Evolutionary conservation across 2,888 invertebrate genomes (phyloP).

Genomic region (Oxytorus armatus): DNA sequence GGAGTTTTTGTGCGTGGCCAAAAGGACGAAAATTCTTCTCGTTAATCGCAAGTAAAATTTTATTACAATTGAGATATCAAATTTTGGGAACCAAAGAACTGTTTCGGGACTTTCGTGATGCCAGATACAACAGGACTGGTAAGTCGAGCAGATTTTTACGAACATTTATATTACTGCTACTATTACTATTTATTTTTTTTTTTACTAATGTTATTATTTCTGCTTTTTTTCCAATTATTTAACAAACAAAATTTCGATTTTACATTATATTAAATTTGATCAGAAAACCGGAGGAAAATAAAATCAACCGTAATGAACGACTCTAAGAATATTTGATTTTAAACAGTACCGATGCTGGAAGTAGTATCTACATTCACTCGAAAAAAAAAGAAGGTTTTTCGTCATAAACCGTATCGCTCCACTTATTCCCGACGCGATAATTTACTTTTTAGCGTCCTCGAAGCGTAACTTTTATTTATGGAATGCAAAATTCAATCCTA

Average conservation of each 20-base stretch:
- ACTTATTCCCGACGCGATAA: too few species aligned
- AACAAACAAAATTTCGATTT: not conserved
- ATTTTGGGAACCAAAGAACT: constrained; percentile 87
- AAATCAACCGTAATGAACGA: too few species aligned
- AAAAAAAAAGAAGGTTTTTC: too few species aligned
- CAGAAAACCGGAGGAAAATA: too few species aligned
- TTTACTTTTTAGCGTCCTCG: too few species aligned
- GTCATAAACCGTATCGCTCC: too few species aligned
- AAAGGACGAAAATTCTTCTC: constrained; percentile 86
- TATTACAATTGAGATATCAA: constrained; percentile 85
- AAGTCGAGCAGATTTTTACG: constrained; percentile 65
- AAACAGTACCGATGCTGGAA: too few species aligned
- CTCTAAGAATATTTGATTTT: too few species aligned
- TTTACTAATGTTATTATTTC: not conserved
- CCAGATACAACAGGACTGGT: constrained; percentile 86
- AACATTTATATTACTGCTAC: not conserved
- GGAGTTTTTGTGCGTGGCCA: constrained; percentile 66
- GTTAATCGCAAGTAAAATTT: constrained; percentile 84
- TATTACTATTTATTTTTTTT: not conserved
- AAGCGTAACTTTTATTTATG: too few species aligned
- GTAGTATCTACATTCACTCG: too few species aligned
- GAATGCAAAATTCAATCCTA: too few species aligned
- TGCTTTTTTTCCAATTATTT: not conserved
- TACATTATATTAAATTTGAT: too few species aligned
- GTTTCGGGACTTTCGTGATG: constrained; percentile 87